Conservation (phyloP, 1,140 invertebrate genomes). For the Drosophila paulistorum region DNA sequence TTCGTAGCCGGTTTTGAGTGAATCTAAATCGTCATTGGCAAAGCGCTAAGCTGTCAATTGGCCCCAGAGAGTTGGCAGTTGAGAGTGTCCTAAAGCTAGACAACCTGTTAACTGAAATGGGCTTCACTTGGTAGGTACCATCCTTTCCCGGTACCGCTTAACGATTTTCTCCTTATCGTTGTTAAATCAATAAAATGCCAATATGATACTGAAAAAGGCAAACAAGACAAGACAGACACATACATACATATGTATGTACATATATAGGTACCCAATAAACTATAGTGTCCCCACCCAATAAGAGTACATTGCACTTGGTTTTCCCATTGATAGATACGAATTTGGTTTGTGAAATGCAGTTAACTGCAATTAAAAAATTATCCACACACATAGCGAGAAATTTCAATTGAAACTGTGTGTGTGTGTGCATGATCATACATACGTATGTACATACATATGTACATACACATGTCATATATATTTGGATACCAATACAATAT, state of each 20-base stretch:
- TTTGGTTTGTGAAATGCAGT: slow-evolving; percentile 27
- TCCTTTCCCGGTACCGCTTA: slow-evolving; percentile 44
- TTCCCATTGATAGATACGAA: slow-evolving; percentile 14
- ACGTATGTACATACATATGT: slow-evolving; percentile 14
- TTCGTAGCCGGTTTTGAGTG: background rate
- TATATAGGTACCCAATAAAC: slow-evolving; percentile 5
- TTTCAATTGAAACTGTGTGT: slow-evolving; percentile 28
- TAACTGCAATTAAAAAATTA: slow-evolving; percentile 17
- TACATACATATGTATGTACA: too few species aligned
- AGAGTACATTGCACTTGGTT: slow-evolving; percentile 1
- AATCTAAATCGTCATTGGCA: background rate
- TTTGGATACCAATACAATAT: background rate
- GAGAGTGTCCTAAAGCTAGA: background rate
- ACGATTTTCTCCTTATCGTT: slow-evolving; percentile 42
- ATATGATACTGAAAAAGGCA: slow-evolving; percentile 38
- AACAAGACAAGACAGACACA: slow-evolving; percentile 31
- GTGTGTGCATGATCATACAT: background rate
- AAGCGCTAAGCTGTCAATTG: slow-evolving; percentile 1
- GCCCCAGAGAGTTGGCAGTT: background rate
- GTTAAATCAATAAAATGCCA: slow-evolving; percentile 58
- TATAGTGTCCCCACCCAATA: slow-evolving; percentile 12
- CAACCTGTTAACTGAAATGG: slow-evolving; percentile 26
- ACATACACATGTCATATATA: slow-evolving; percentile 14
- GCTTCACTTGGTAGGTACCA: background rate
- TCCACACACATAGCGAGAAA: slow-evolving; percentile 25